phyloP scores from a whole-genome alignment of 2,888 invertebrate species.

The Ptilodon capucinus region DNA sequence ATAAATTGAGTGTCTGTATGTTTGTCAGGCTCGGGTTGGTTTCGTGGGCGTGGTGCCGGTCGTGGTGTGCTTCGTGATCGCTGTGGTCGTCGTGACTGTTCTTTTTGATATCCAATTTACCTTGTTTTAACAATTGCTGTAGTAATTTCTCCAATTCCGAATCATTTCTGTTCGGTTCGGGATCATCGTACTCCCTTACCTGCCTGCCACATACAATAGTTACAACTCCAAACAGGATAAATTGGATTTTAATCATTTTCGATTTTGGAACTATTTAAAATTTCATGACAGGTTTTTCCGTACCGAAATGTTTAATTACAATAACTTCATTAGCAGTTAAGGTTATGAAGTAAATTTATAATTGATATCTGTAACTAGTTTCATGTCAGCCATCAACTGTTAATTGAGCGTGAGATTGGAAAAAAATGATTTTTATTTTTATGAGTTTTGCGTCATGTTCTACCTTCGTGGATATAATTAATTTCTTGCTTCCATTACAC shows the following conservation, averaged over 20 bases:
- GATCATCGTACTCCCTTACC: background rate
- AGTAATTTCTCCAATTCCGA: conserved; percentile 10
- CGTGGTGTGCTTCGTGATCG: background rate
- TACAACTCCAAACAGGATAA: conserved; percentile 16
- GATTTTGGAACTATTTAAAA: background rate
- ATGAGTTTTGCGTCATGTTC: background rate
- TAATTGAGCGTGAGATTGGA: conserved; percentile 35
- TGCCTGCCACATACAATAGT: conserved; percentile 7
- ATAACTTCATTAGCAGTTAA: conserved; percentile 9
- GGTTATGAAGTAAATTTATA: conserved; percentile 7
- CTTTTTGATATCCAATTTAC: conserved; percentile 10
- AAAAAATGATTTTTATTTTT: conserved; percentile 6
- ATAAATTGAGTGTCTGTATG: conserved; percentile 13
- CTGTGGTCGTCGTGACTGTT: background rate
- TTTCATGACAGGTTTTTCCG: background rate
- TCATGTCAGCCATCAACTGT: conserved; percentile 11
- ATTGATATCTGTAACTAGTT: conserved; percentile 15
- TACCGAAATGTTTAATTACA: conserved; percentile 12
- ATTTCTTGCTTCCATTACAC: conserved; percentile 2
- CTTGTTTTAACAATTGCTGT: conserved; percentile 4
- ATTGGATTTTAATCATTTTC: background rate
- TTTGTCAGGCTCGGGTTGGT: background rate
- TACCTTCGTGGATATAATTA: conserved; percentile 1
- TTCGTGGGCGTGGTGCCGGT: background rate
- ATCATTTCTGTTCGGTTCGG: conserved; percentile 5